Evolutionary conservation across 2,888 invertebrate species (phyloP).

Genomic region (Dexiosoma caninum): DNA sequence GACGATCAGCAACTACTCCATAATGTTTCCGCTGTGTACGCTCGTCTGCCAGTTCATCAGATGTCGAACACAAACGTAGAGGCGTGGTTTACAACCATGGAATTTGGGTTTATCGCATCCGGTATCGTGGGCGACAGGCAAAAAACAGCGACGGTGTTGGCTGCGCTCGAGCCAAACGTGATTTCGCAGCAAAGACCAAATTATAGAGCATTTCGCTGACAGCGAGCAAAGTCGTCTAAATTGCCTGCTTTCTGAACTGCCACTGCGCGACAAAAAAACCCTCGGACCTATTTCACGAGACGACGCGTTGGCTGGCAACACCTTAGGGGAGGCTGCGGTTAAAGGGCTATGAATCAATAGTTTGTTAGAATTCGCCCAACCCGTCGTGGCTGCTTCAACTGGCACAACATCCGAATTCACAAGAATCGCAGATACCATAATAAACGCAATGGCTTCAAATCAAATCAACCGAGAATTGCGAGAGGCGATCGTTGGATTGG

Average conservation of each 20-base stretch:
- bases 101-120: neutral
- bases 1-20: too few species aligned
- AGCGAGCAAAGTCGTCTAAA: too few species aligned
- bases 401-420: slow-evolving; percentile 21
- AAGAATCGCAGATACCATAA: neutral
- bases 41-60: neutral
- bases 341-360: slow-evolving; percentile 33
- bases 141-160: neutral
- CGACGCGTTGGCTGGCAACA: slow-evolving; percentile 1
- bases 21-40: neutral
- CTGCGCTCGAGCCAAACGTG: neutral
- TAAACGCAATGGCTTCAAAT: slow-evolving; percentile 12
- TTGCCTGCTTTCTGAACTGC: neutral
- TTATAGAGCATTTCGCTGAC: neutral
- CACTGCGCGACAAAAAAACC: neutral
- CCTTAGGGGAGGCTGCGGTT: neutral
- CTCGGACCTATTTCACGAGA: neutral
- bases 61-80: neutral
- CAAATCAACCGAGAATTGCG: neutral
- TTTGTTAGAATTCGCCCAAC: slow-evolving; percentile 26
- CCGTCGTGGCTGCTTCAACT: too few species aligned
- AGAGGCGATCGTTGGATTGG: too few species aligned
- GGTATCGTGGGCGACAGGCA: neutral
- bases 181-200: neutral
- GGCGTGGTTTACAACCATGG: neutral